These are phyloP conservation scores for Corythaeola cristata DNA, from an alignment of 2,113 vertebrate species.

Conservation along the genomic window DNA sequence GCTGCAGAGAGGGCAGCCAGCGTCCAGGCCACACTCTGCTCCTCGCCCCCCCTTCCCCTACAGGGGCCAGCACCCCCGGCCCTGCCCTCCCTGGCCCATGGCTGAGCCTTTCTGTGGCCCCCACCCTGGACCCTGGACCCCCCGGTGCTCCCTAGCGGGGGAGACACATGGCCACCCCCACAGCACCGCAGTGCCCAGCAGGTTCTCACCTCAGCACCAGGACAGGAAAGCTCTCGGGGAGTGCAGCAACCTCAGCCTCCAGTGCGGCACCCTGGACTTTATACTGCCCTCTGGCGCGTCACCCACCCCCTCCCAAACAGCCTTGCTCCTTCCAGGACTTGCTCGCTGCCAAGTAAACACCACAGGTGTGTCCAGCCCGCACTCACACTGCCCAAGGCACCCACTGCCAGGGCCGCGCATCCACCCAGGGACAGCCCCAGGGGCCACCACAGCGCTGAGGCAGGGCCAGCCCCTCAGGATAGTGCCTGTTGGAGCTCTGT, in stretches of 20 bases:
- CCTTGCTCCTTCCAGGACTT: neutral
- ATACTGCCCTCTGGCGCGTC: neutral
- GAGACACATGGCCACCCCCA: accelerated
- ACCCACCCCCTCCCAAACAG: conserved; percentile 9
- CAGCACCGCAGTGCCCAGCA: accelerated
- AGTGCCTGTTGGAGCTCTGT: accelerated
- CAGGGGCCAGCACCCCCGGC: accelerated
- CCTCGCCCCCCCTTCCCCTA: accelerated
- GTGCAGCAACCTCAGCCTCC: neutral
- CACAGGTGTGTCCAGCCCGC: neutral
- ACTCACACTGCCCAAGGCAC: neutral
- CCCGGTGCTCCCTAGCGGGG: neutral
- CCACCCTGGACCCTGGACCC: neutral
- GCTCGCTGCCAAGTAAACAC: neutral
- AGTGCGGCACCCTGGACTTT: conserved; percentile 3
- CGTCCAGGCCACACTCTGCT: neutral
- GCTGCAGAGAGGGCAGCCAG: accelerated
- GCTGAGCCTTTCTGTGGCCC: neutral
- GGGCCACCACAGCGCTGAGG: neutral
- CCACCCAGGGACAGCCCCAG: neutral
- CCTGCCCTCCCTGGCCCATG: neutral
- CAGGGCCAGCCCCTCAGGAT: neutral
- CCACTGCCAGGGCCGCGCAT: neutral
- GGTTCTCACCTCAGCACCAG: neutral
- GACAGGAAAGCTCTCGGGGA: neutral